Conservation (phyloP, 2,888 invertebrate species). For the Calameuta idolon region DNA sequence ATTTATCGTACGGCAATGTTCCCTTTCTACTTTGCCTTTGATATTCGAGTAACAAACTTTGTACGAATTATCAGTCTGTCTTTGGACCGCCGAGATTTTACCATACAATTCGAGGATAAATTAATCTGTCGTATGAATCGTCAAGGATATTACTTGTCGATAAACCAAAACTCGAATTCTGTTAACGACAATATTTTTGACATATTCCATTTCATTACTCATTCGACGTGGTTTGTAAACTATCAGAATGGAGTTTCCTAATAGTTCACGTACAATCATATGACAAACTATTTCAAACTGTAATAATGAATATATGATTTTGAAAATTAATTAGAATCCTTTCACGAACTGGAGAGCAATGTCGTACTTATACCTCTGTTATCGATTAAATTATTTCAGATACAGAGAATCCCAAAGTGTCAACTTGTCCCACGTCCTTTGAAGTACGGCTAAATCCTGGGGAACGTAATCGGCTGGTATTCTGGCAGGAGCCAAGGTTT, state of each 20-base stretch:
- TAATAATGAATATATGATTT: background rate
- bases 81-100: no score
- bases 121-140: background rate
- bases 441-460: constrained; percentile 70
- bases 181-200: background rate
- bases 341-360: background rate
- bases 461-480: constrained; percentile 70
- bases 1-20: background rate
- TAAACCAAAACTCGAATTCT: background rate
- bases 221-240: background rate
- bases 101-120: background rate
- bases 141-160: background rate
- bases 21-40: background rate
- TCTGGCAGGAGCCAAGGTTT: constrained; percentile 77
- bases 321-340: background rate
- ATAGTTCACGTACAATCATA: background rate
- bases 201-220: background rate
- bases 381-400: constrained; percentile 57
- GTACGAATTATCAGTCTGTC: background rate
- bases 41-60: background rate
- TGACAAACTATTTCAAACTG: background rate
- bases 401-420: constrained; percentile 71
- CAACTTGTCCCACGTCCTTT: constrained; percentile 74
- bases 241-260: background rate
- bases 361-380: background rate